Evolutionary conservation across 2,113 vertebrate genomes (phyloP), one percentile per base, ranked within the genome.

Genomic region (Laticauda laticaudata): DNA sequence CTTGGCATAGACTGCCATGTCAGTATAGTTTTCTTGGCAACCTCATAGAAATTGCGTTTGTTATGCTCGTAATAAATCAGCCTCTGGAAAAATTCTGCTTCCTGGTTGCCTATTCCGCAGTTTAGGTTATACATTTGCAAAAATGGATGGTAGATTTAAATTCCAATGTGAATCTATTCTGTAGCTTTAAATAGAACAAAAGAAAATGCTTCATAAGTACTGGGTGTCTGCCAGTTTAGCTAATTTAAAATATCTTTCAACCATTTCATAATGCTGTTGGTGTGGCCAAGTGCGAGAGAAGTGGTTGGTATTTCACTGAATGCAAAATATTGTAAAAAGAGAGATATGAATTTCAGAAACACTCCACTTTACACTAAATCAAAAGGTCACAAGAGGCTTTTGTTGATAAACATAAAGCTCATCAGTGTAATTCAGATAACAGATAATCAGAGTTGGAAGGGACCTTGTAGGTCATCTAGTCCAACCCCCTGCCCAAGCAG

Each of bases 401-500:
- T 95, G 88, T 95, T 93, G 91, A 75, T 94, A 94, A 97, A 96
- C 87, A 97, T 96, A 93, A n/a, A n/a, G 53, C 61, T 96, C 95
- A 94, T 96, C 92, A 95, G 61, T 20, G 14, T 93, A 95, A 90
- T 95, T 97, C 95, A 10, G 8, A 51, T 51, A 51, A 51, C 8
- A 10, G 48, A 51, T 51, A 51, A 51, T 9, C 48, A 51, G 48
- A 51, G 48, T 51, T 51, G 48, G 48, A 51, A 51, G 8, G 48
- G 48, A 51, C 8, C 48, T 51, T 51, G 48, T 51, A 51, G 48
- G 48, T 51, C 48, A 51, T 51, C 48, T 51, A 51, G 48, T 51
- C 48, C 1, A 51, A 51, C 48, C 48, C 8, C 8, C 48, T 1
- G 48, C 48, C 48, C 48, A 51, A 9, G 48, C 48, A 51, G 48